Evolutionary conservation across 2,113 vertebrate genomes (phyloP), one percentile per base, ranked within the genome.

Genomic region (Platysteira castanea): DNA sequence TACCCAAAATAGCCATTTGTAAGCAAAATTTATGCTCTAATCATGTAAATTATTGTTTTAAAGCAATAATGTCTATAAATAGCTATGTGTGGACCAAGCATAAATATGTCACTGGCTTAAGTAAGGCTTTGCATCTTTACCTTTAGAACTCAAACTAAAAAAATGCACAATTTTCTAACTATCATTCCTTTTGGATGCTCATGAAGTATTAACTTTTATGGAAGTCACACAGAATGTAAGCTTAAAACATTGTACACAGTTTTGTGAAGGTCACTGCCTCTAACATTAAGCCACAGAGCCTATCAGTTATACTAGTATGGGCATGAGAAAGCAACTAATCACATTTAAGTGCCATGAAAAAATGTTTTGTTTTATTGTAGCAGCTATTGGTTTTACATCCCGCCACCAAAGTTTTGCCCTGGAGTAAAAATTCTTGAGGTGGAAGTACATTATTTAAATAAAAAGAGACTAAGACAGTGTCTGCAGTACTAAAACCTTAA

Each of bases 261-360:
- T 90, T 73, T 88, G 42, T 87, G 92, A 93, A 94, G 86, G 78
- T 89, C 86, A 65, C 81, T 88, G 64, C 44, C 61, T 81, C 87
- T 59, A 96, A 96, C 88, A 88, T 85, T 88, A 94, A 83, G 33
- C 91, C 70, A 91, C 10, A 84, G 35, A 86, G 63, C 27, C 76
- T 41, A 50, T 57, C 80, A 81, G 41, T 49, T 89, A 74, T 76
- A 94, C 71, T 63, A 95, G 90, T 93, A 84, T 15, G 33, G 89
- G 79, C 95, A 95, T 52, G 91, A 95, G 75, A 95, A 96, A 93
- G 89, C 67, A 96, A 96, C 86, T 94, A 96, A 96, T 96, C 94
- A 94, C 56, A 95, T 88, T 93, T 90, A 93, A 96, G 71, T 97
- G 95, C 95, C 97, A 97, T 44, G 64, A 93, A 96, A 94, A 96